Base-by-base conservation (phyloP, 2,888 invertebrate species). In the Ischnus inquisitorius region DNA sequence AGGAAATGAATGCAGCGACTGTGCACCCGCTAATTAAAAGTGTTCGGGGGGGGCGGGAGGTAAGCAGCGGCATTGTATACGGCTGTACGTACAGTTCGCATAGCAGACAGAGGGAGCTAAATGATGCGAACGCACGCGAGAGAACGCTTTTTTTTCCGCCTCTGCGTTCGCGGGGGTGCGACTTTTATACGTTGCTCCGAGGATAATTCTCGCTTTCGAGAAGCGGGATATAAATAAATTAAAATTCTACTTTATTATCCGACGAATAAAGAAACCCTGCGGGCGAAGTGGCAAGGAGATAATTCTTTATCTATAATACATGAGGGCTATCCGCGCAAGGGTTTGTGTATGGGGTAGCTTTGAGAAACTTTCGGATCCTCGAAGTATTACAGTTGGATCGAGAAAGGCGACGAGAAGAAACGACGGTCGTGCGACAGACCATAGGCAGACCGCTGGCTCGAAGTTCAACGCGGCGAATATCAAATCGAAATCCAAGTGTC, bases 21-120 rank as follows among this genome's bases (percentile, higher is more conserved):
- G 68, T 22, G 78, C 41, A 67, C 67, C 71, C 57, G 79, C 71
- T 83, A 83, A 83, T 83, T 83, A 80, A 83, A 83, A 79, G 71
- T 72, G 72, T 78, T 82, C 54, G 39, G 64, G 19, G 25, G 12
- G 19, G 54, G 54, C 28, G 54, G 46, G 43, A 10, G 41, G 43
- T 8, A 8, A 8, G 16, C 34, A 43, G 34, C 12, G 34, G 25
- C n/a, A 28, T 16, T 14, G n/a, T n/a, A 10, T 39, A 25, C n/a
- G 22, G 10, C 10, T 6, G 19, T 10, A 25, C 39, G 43, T 19
- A 69, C 34, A 34, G 19, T 10, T 34, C 1, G 39, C 39, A 19
- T 19, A n/a, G 39, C 39, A 64, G 39, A 34, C 19, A 12, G 64
- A 62, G 51, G 64, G 64, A n/a, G 34, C 34, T 62, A 69, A 78